A percentile compares a stretch with the other conserved stretches of the same genome.
Evolutionary conservation across 2,113 vertebrate species (phyloP).

Genomic region (Oxyura jamaicensis): DNA sequence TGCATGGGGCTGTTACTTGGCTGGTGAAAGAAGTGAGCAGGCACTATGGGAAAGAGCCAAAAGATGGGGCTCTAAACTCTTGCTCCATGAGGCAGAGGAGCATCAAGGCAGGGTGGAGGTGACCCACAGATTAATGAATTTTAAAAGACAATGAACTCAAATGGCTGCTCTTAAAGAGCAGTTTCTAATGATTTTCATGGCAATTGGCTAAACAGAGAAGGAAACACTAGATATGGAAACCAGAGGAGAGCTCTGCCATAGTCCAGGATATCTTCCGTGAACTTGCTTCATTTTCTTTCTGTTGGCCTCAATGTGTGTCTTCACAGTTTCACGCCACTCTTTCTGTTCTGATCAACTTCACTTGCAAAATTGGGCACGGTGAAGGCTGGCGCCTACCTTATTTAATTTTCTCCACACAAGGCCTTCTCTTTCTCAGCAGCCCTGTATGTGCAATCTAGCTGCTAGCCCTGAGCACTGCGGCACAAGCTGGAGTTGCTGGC

Average conservation of each 20-base stretch:
- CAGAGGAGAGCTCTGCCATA: neutral
- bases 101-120: neutral
- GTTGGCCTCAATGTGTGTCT: neutral
- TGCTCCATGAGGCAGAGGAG: neutral
- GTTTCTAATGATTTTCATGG: neutral
- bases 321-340: neutral
- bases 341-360: neutral
- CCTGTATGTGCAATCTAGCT: neutral
- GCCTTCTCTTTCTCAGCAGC: neutral
- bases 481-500: neutral
- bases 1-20: neutral
- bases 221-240: neutral
- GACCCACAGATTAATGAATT: neutral
- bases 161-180: neutral
- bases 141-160: neutral
- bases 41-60: neutral
- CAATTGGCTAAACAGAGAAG: neutral
- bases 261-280: neutral
- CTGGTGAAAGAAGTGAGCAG: neutral
- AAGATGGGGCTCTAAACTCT: neutral
- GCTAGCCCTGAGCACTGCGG: rapidly evolving
- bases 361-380: neutral
- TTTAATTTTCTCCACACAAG: neutral
- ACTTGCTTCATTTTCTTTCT: neutral
- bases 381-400: neutral